Evolutionary conservation across 37 sponge, comb jelly and placozoan genomes (phyloP).

Genomic region (Spongilla lacustris): DNA sequence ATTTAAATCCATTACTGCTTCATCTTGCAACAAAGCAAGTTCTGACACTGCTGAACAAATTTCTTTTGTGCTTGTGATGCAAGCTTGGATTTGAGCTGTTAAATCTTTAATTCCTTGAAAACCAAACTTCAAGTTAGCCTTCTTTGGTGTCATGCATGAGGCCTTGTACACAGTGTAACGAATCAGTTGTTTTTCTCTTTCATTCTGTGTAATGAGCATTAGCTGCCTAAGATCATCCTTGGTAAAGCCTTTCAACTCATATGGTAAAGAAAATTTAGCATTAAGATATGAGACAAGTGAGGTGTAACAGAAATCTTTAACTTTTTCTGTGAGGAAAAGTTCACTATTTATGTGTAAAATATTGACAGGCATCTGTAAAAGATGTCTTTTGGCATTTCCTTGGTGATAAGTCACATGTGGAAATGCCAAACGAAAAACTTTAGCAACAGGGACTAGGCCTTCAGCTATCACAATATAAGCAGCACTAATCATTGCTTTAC

Average conservation of each 20-base stretch:
- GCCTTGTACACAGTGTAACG: slow-evolving; percentile 6
- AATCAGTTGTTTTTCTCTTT: slow-evolving; percentile 18
- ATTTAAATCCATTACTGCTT: slow-evolving; percentile 6
- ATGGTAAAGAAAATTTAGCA: background rate
- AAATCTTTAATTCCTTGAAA: slow-evolving; percentile 21
- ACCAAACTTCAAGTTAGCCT: slow-evolving; percentile 23
- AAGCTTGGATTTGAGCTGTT: slow-evolving; percentile 9
- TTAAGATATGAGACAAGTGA: background rate
- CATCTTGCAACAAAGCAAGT: slow-evolving; percentile 4
- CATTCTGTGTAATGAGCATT: slow-evolving; percentile 16
- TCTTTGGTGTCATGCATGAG: slow-evolving; percentile 13
- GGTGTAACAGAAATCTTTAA: background rate
- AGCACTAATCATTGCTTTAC: too few species aligned
- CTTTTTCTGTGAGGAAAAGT: background rate
- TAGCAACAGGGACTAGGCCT: background rate
- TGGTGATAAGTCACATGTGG: slow-evolving; percentile 18
- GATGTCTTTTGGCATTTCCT: background rate
- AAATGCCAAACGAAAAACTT: slow-evolving; percentile 19
- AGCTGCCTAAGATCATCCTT: slow-evolving; percentile 9
- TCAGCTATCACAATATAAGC: background rate
- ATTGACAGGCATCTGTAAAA: slow-evolving; percentile 23
- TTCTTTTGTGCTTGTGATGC: background rate
- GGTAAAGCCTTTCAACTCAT: background rate
- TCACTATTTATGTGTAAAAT: background rate
- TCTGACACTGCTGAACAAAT: slow-evolving; percentile 24